Percentiles rank a stretch among this genome's conserved stretches.
Evolutionary conservation across 2,888 invertebrate genomes (phyloP).

Genomic region (Eupithecia subfuscata): DNA sequence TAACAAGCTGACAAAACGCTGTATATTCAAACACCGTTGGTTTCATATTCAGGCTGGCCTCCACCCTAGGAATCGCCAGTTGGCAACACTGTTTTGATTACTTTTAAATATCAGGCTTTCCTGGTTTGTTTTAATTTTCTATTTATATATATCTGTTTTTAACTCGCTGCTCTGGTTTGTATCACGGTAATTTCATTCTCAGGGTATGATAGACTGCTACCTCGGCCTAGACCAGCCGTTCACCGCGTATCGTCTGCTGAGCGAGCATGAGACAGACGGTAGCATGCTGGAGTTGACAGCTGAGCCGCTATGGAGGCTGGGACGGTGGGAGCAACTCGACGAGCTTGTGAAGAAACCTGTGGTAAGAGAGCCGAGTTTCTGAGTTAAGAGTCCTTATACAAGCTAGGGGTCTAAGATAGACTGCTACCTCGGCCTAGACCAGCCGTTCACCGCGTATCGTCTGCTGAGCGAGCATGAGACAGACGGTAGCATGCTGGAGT

Average conservation of each 20-base stretch:
- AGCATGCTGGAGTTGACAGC: conserved; percentile 87
- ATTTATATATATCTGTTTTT: not conserved
- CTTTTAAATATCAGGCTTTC: no score
- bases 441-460: conserved; percentile 92
- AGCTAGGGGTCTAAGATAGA: conserved; percentile 81
- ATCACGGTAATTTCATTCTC: conserved; percentile 45
- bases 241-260: conserved; percentile 90
- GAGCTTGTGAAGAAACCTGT: conserved; percentile 82
- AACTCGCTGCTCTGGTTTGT: no score
- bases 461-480: conserved; percentile 86
- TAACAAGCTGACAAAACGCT: not conserved
- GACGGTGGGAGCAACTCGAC: conserved; percentile 91
- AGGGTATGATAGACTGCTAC: conserved; percentile 94
- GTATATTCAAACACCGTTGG: not conserved
- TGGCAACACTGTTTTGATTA: no score
- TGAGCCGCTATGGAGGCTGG: conserved; percentile 95
- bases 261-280: conserved; percentile 84
- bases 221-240: conserved; percentile 94
- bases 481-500: conserved; percentile 83
- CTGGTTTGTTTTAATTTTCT: not conserved
- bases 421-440: conserved; percentile 93
- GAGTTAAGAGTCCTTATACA: not conserved
- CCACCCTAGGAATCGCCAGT: no score
- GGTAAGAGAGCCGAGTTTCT: conserved; percentile 53
- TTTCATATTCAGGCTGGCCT: no score